Evolutionary conservation across 1,140 invertebrate species (phyloP).

Genomic region (Hesperophylax magnus): DNA sequence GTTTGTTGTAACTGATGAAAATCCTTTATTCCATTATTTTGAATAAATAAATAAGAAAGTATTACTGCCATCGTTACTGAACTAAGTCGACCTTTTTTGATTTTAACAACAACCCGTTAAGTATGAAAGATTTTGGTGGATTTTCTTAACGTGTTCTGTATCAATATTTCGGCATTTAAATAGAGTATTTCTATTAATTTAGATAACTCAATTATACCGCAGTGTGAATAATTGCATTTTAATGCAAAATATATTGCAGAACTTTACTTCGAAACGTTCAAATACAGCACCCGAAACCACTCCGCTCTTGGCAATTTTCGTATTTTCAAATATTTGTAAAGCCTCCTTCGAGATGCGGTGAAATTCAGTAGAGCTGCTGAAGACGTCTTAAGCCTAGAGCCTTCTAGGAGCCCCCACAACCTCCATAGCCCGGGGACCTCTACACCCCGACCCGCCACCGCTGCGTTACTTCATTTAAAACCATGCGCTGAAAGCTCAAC

Average conservation of each 20-base stretch:
- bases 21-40: no score
- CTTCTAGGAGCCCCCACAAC: neutral
- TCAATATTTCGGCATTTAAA: neutral
- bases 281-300: neutral
- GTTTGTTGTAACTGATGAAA: no score
- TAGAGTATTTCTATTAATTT: neutral
- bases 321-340: constrained; percentile 35
- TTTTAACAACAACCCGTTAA: neutral
- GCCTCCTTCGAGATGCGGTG: neutral
- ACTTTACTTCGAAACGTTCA: constrained; percentile 1
- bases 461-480: neutral
- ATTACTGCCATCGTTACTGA: no score
- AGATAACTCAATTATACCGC: neutral
- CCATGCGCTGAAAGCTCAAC: neutral
- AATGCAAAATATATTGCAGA: neutral
- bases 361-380: neutral
- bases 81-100: neutral
- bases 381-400: neutral
- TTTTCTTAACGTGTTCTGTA: neutral
- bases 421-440: neutral
- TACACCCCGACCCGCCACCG: neutral
- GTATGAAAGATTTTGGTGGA: neutral
- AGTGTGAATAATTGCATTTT: neutral
- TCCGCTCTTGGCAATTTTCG: constrained; percentile 20
- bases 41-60: no score